Conservation (phyloP, 2,797 vertebrate species). For the Paguma larvata region DNA sequence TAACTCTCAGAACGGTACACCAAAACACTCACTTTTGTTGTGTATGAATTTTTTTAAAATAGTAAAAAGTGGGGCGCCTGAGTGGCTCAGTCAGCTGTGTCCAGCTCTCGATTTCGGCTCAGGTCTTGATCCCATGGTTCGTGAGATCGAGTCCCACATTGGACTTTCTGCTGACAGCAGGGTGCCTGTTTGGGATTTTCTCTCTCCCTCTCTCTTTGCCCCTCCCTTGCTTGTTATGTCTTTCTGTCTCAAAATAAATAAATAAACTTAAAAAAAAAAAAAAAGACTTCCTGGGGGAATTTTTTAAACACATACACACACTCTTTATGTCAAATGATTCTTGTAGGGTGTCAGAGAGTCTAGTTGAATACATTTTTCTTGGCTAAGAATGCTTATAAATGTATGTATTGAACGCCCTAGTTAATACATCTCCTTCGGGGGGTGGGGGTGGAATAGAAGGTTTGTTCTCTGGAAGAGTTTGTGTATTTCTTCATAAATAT, state of each 20-base stretch:
- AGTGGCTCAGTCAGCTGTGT: not conserved
- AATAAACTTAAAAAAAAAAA: not conserved
- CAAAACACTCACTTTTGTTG: not conserved
- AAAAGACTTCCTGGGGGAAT: not conserved
- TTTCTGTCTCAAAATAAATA: not conserved
- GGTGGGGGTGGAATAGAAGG: fast-evolving
- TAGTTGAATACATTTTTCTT: not conserved
- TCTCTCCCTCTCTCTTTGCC: not conserved
- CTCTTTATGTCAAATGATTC: not conserved
- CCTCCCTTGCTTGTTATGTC: not conserved
- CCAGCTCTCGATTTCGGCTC: not conserved
- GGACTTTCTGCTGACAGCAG: not conserved
- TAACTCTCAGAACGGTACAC: not conserved
- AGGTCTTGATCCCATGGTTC: not conserved
- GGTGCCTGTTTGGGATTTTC: not conserved
- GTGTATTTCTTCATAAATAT: not conserved
- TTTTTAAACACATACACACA: not conserved
- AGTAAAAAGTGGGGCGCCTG: not conserved
- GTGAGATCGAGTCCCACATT: not conserved
- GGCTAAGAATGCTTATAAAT: not conserved
- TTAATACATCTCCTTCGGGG: not conserved
- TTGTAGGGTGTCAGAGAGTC: not conserved
- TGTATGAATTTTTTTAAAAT: not conserved
- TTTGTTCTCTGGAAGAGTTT: not conserved
- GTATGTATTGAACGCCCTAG: not conserved